Percentiles rank a stretch among this genome's conserved stretches.
Conservation (phyloP, 2,113 vertebrate genomes). For the Merops nubicus region DNA sequence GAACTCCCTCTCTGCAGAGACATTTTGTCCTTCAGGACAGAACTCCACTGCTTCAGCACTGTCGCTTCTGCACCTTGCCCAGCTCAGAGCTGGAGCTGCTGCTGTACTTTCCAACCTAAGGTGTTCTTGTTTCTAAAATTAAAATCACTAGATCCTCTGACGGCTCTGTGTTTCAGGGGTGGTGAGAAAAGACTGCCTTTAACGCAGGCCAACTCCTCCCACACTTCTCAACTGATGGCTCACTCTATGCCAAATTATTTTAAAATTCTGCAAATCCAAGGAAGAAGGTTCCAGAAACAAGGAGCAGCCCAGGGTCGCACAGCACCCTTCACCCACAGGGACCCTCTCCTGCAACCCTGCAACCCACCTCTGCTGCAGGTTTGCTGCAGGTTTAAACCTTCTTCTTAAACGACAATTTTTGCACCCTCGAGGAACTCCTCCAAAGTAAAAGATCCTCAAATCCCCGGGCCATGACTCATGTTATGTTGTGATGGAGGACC, state of each 20-base stretch:
- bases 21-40: conserved; percentile 15
- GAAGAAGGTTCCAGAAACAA: conserved; percentile 2
- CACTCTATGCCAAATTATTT: conserved; percentile 40
- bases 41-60: neutral
- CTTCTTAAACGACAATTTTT: neutral
- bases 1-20: neutral
- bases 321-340: neutral
- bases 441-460: neutral
- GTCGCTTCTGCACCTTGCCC: neutral
- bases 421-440: neutral
- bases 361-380: neutral
- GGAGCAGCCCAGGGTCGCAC: rapidly evolving
- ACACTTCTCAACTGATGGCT: conserved; percentile 40
- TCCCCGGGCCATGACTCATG: neutral
- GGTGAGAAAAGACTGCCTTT: conserved; percentile 53
- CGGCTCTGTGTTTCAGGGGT: neutral
- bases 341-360: neutral
- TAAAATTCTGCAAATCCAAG: neutral
- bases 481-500: rapidly evolving
- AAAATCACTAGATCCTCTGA: conserved; percentile 19
- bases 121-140: conserved; percentile 45
- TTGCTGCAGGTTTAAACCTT: neutral
- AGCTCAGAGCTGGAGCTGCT: neutral
- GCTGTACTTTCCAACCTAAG: conserved; percentile 36
- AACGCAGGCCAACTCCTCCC: conserved; percentile 54